Evolutionary conservation across 2,113 vertebrate genomes (phyloP).

Genomic region (Vicugna pacos): DNA sequence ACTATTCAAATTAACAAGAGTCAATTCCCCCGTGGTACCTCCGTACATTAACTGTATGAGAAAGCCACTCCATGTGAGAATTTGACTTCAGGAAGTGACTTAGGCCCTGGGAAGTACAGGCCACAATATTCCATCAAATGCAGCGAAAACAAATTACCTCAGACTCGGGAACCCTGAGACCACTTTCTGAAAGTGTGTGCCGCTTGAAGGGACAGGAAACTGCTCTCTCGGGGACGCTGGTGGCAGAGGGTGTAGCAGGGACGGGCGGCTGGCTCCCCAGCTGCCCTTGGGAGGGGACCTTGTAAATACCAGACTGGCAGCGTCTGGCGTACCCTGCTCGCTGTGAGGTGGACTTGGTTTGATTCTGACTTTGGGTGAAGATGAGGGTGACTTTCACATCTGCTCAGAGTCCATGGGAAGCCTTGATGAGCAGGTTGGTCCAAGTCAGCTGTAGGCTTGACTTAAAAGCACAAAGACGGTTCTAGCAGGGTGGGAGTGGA

Average conservation of each 20-base stretch:
- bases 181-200: not conserved
- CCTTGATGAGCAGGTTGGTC: not conserved
- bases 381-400: not conserved
- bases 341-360: not conserved
- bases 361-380: not conserved
- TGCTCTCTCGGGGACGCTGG: not conserved
- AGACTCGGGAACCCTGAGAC: constrained; percentile 26
- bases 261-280: not conserved
- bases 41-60: not conserved
- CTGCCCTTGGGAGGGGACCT: not conserved
- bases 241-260: not conserved
- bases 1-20: not conserved
- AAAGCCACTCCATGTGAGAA: not conserved
- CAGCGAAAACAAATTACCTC: constrained; percentile 61
- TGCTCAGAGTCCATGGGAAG: not conserved
- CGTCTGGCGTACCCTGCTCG: not conserved
- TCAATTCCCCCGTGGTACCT: not conserved
- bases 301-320: not conserved
- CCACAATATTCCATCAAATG: constrained; percentile 9
- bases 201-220: constrained; percentile 3
- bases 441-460: not conserved
- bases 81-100: constrained; percentile 40
- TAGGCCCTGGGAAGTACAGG: constrained; percentile 14
- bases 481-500: not conserved
- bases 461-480: not conserved